Evolutionary conservation across 2,113 vertebrate genomes (phyloP), one percentile per base, ranked within the genome.

Genomic region (Butastur rufipennis): DNA sequence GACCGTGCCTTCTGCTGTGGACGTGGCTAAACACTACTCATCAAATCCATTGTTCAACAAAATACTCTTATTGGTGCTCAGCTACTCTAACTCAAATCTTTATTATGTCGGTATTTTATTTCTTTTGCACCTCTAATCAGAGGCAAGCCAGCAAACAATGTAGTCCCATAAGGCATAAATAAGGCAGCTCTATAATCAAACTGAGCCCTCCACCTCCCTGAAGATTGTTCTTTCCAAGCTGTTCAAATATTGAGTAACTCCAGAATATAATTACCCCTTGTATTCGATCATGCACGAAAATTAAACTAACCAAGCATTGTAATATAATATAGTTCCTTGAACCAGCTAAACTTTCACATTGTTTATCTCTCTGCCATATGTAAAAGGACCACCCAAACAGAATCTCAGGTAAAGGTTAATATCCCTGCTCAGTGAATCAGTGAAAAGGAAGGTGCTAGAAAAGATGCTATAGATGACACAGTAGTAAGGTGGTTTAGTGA

Each of bases 381-480:
- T 90, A 86, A 75, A 75, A 85, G 36, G 94, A 92, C 88, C 95
- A 95, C 96, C 81, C 91, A 94, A 86, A 91, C 15, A 91, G 72
- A 81, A 10, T 21, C 68, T 11, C 66, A 93, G 70, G 77, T 93
- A 74, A 63, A 81, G 7, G 32, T 29, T 70, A 9, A 48, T 2
- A 6, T n/a, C 50, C 2, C 3, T 38, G 34, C n/a, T 47, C 32
- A 23, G 13, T 8, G 56, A 32, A 92, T 47, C 38, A 21, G 15
- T 10, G 56, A 29, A 94, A 83, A 84, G 5, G 13, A 81, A 74
- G 16, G 31, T 71, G 29, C 19, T 71, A 32, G 48, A 65, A 56
- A 78, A 78, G 72, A 94, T 22, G 36, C 20, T 71, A 8, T 3
- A 59, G 40, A 72, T 68, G 52, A 65, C 75, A 82, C 15, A 40